A percentile compares a stretch with the other conserved stretches of the same genome.
phyloP scores from a whole-genome alignment of 2,113 vertebrate genomes.

The Malurus cyaneus region DNA sequence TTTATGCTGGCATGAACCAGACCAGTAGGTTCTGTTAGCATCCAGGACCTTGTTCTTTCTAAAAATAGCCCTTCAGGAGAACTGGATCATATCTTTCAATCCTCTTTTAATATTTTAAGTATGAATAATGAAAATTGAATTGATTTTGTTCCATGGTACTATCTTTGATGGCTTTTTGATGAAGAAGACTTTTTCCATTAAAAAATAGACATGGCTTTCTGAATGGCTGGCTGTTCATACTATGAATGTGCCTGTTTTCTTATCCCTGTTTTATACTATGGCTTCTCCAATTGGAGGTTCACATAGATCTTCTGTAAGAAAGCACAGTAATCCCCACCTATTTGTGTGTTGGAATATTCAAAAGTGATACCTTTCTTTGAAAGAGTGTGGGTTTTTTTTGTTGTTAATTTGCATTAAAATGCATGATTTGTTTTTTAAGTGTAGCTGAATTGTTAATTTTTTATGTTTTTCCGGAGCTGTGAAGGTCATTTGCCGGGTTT shows the following conservation, averaged over 20 bases:
- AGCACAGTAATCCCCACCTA: not conserved
- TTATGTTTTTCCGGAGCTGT: not conserved
- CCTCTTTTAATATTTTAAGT: conserved; percentile 19
- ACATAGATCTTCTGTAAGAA: not conserved
- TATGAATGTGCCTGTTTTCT: not conserved
- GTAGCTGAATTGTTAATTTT: not conserved
- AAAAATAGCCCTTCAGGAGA: not conserved
- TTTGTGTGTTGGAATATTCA: not conserved
- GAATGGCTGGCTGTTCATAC: not conserved
- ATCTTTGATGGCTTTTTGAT: conserved; percentile 1
- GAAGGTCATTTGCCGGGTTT: not conserved
- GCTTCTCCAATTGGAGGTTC: not conserved
- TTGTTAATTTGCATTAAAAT: not conserved
- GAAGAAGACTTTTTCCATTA: not conserved
- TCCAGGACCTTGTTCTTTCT: conserved; percentile 9
- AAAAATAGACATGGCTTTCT: not conserved
- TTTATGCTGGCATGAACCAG: not conserved
- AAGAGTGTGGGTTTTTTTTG: not conserved
- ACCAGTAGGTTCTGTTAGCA: not conserved
- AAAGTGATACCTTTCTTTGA: not conserved
- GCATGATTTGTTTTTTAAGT: not conserved
- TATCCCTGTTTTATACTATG: not conserved
- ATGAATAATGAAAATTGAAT: not conserved
- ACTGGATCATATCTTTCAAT: not conserved
- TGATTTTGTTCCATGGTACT: not conserved